These are phyloP conservation scores for Drosophila lowei DNA, from an alignment of 1,140 invertebrate genomes.

Conservation along the genomic window DNA sequence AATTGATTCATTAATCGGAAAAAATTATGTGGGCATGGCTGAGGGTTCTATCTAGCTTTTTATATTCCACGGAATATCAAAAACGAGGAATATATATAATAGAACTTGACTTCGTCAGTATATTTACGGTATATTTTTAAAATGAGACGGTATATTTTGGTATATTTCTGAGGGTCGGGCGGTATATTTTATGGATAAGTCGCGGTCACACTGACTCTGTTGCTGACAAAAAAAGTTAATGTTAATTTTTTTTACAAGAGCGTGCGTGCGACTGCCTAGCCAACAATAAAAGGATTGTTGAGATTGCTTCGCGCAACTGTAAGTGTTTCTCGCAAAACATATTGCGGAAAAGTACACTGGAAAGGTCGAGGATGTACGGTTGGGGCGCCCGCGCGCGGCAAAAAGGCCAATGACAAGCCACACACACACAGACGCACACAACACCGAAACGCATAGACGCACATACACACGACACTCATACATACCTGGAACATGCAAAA, in stretches of 20 bases:
- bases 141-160: no score
- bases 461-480: no score
- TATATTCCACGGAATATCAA: no score
- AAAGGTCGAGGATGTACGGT: neutral
- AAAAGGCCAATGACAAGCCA: conserved; percentile 58
- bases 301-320: conserved; percentile 10
- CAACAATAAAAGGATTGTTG: conserved; percentile 13
- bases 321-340: conserved; percentile 5
- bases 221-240: conserved; percentile 16
- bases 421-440: conserved; percentile 39
- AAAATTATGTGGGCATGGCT: no score
- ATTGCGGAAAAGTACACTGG: conserved; percentile 28
- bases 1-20: no score
- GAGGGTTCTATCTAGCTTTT: no score
- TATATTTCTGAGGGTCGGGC: no score
- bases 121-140: no score
- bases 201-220: no score
- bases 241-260: conserved; percentile 48
- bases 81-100: no score
- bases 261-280: conserved; percentile 34
- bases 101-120: no score
- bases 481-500: conserved; percentile 43
- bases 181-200: no score
- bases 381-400: conserved; percentile 53
- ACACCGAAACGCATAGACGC: conserved; percentile 9